Conservation (phyloP, 2,888 invertebrate species). For the Neoaliturus tenellus region DNA sequence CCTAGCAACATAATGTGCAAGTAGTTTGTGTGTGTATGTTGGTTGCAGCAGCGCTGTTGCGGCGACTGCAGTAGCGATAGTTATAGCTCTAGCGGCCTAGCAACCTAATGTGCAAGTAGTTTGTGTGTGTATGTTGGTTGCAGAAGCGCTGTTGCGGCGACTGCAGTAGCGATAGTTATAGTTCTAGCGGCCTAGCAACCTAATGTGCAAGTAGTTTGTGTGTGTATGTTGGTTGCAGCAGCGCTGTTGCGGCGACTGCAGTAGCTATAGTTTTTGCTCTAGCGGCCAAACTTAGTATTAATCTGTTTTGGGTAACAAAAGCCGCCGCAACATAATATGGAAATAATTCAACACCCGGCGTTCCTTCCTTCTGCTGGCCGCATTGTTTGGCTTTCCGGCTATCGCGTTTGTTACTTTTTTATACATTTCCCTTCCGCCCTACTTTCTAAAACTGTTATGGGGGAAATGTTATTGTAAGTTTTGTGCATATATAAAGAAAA, state of each 20-base stretch:
- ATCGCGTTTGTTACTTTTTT: not conserved
- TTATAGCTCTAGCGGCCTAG: no score
- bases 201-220: not conserved
- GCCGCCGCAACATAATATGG: conserved; percentile 32
- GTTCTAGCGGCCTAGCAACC: not conserved
- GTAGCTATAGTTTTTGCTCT: conserved; percentile 29
- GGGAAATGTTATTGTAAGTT: no score
- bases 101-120: no score
- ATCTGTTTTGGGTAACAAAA: conserved; percentile 41
- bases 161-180: not conserved
- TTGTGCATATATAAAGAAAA: no score
- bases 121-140: no score
- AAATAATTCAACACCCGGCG: conserved; percentile 45
- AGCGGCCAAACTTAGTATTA: conserved; percentile 19
- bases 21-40: no score
- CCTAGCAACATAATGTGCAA: no score
- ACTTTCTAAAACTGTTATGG: no score
- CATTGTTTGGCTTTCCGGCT: conserved; percentile 16
- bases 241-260: conserved; percentile 18
- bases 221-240: not conserved
- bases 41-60: no score
- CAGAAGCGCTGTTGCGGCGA: not conserved
- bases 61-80: no score
- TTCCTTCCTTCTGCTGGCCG: not conserved
- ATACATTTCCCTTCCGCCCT: conserved; percentile 15